Percentiles rank a stretch among this genome's conserved stretches.
phyloP scores from a whole-genome alignment of 2,797 vertebrate species.

The Harpagifer antarcticus region DNA sequence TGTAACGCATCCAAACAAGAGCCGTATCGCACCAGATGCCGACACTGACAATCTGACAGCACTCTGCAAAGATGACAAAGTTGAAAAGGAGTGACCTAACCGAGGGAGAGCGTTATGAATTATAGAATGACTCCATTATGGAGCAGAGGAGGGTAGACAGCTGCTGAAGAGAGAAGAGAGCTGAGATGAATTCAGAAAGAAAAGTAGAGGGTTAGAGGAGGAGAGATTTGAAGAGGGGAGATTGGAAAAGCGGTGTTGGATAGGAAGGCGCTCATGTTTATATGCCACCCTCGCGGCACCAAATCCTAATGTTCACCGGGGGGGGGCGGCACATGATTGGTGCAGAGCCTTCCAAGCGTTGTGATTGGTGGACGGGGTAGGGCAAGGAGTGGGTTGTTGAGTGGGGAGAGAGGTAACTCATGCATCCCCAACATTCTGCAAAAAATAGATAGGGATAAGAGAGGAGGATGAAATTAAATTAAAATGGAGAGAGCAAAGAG shows the following conservation, averaged over 20 bases:
- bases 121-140: conserved; percentile 67
- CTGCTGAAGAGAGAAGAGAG: conserved; percentile 17
- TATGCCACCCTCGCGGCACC: conserved; percentile 27
- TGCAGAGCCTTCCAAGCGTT: conserved; percentile 51
- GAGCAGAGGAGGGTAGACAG: conserved; percentile 28
- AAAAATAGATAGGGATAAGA: conserved; percentile 20
- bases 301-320: conserved; percentile 4
- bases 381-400: conserved; percentile 13
- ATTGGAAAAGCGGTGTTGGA: background rate
- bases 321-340: conserved; percentile 58
- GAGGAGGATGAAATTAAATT: conserved; percentile 35
- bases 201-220: background rate
- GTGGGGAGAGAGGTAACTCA: conserved; percentile 45
- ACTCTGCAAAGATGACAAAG: conserved; percentile 31
- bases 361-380: conserved; percentile 56
- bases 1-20: background rate
- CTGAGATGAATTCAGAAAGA: background rate
- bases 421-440: conserved; percentile 45
- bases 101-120: conserved; percentile 64
- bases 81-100: conserved; percentile 28
- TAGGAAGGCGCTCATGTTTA: conserved; percentile 7
- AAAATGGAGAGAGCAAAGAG: conserved; percentile 26
- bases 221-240: background rate
- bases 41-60: conserved; percentile 10
- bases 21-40: conserved; percentile 25